Base-by-base conservation (phyloP, 2,888 invertebrate species). In the Fissipunctia ypsillon region DNA sequence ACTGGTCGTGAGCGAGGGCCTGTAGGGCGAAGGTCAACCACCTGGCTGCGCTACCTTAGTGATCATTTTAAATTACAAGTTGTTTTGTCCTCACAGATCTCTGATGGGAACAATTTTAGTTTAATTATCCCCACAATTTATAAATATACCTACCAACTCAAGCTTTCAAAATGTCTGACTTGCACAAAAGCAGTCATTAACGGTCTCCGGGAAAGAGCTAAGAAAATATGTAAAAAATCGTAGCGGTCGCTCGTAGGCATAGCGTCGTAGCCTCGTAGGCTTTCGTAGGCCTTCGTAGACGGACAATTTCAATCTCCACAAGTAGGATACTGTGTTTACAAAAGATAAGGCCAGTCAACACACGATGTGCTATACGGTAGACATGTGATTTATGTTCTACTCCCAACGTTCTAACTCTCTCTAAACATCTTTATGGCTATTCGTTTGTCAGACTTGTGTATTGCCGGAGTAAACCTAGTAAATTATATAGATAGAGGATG, bases 381-480 rank as follows among this genome's bases (percentile, higher is more conserved):
- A 73, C 60, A 43, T 38, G 65, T 84, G 76, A 86, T 86, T 83
- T 86, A 80, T 76, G 73, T 74, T 76, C 59, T 61, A 75, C 72
- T 70, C 65, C 41, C 60, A 67, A 25, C 67, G 66, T 70, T 76
- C 38, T 54, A 60, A 52, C 59, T 71, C 71, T 74, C 65, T 60
- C 38, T 70, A 73, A 79, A 76, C 71, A 80, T 76, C 73, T 86
- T 78, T 80, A 78, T 76, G 35, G 48, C 75, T 66, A 66, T 76
- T 81, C 78, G 69, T 74, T 72, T 78, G 76, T 78, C 78, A 72
- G 76, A 80, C 63, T 76, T 83, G 80, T 80, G 74, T 82, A 70
- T 61, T 63, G 77, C 66, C 41, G 12, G 50, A 70, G 71, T 78
- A 84, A 78, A 85, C 78, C 61, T 73, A 60, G 69, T 81, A 78